phyloP scores from a whole-genome alignment of 1,140 invertebrate genomes.

The Notospermus geniculatus region DNA sequence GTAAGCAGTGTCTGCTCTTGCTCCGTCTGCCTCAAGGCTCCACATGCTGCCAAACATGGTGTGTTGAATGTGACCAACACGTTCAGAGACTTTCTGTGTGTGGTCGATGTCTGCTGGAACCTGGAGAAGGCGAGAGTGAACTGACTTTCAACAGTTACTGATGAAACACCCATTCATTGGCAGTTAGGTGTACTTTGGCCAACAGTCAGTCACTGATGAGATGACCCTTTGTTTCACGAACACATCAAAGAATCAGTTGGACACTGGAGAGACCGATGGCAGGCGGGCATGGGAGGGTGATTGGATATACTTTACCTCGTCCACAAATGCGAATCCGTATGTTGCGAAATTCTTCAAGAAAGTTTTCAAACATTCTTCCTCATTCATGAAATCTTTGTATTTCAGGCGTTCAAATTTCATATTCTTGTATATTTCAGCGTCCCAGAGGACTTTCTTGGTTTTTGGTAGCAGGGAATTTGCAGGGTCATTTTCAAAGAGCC shows the following conservation, averaged over 20 bases:
- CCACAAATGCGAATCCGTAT: conserved; percentile 37
- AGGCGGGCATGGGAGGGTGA: neutral
- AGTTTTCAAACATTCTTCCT: conserved; percentile 28
- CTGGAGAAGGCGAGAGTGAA: conserved; percentile 17
- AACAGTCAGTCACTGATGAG: neutral
- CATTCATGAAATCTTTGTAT: conserved; percentile 27
- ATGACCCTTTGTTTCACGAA: neutral
- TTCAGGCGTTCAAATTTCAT: conserved; percentile 18
- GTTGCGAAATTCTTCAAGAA: conserved; percentile 28
- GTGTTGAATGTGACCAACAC: conserved; percentile 61
- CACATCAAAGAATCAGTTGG: neutral
- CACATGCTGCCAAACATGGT: conserved; percentile 62
- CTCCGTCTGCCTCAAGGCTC: conserved; percentile 60
- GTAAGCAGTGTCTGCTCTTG: conserved; percentile 69
- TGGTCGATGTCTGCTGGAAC: conserved; percentile 44
- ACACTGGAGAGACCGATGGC: neutral
- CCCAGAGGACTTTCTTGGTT: conserved; percentile 29
- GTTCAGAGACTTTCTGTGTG: conserved; percentile 59
- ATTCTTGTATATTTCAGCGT: conserved; percentile 13
- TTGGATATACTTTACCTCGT: conserved; percentile 28
- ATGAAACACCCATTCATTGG: neutral
- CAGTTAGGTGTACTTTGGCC: neutral
- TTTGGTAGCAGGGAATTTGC: neutral
- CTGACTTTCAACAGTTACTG: neutral
- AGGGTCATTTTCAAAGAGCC: conserved; percentile 30